phyloP scores from a whole-genome alignment of 2,113 vertebrate species.

The Ptyas mucosa region DNA sequence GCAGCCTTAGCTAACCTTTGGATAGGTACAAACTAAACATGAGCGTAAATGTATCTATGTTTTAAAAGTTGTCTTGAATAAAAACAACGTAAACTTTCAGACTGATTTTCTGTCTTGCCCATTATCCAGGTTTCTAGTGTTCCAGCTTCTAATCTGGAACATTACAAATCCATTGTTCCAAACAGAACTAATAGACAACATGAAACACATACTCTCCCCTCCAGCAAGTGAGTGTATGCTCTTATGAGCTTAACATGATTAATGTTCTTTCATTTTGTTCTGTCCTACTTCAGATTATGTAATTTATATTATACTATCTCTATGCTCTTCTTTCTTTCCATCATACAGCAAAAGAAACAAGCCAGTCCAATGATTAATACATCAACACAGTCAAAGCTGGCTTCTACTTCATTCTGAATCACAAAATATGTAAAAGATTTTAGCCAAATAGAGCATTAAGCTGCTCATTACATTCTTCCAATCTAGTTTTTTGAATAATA shows the following conservation, averaged over 20 bases:
- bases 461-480: slow-evolving; percentile 45
- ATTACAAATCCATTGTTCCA: background rate
- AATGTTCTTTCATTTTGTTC: background rate
- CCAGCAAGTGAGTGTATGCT: background rate
- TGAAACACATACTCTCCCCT: background rate
- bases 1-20: background rate
- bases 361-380: slow-evolving; percentile 22
- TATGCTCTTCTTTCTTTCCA: background rate
- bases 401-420: slow-evolving; percentile 47
- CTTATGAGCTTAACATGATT: background rate
- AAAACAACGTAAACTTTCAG: background rate
- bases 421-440: slow-evolving; percentile 44
- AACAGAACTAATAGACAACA: background rate
- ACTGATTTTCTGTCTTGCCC: background rate
- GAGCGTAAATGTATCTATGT: background rate
- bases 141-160: background rate
- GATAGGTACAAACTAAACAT: background rate
- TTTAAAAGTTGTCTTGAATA: background rate
- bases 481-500: slow-evolving; percentile 32
- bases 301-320: background rate
- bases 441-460: slow-evolving; percentile 33
- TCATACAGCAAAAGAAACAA: slow-evolving; percentile 29
- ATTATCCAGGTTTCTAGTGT: background rate
- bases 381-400: background rate
- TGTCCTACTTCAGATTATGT: background rate